Evolutionary conservation across 2,888 invertebrate species (phyloP).

Genomic region (Cephus nigrinus): DNA sequence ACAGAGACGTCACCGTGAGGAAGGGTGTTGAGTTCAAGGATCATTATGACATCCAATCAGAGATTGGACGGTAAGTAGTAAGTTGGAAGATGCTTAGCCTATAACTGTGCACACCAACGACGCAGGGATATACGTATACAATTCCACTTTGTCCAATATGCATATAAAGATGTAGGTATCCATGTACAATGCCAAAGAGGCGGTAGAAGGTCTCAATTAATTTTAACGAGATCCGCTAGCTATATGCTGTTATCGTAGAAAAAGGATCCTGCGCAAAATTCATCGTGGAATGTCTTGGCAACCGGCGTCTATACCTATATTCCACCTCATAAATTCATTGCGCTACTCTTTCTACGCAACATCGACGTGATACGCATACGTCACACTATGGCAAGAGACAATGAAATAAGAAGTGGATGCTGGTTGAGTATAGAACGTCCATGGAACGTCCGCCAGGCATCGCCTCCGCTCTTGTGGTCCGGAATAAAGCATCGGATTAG

Average conservation of each 20-base stretch:
- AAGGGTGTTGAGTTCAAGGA: slow-evolving; percentile 88
- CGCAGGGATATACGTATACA: neutral
- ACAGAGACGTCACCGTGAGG: slow-evolving; percentile 86
- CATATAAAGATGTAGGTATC: neutral
- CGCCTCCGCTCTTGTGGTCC: neutral
- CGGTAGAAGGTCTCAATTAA: neutral
- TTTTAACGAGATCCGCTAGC: neutral
- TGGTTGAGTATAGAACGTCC: neutral
- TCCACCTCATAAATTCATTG: neutral
- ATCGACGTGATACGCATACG: neutral
- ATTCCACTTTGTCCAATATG: neutral
- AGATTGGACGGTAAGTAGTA: slow-evolving; percentile 88
- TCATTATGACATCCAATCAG: slow-evolving; percentile 86
- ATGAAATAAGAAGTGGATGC: neutral
- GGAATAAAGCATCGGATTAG: neutral
- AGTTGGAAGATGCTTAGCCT: slow-evolving; percentile 15
- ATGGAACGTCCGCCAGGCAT: slow-evolving; percentile 2
- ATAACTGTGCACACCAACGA: neutral
- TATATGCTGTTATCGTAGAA: slow-evolving; percentile 11
- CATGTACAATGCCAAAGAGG: neutral
- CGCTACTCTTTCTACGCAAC: neutral
- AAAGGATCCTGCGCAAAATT: slow-evolving; percentile 35
- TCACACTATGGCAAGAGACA: neutral
- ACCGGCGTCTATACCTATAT: slow-evolving; percentile 9
- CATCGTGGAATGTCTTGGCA: slow-evolving; percentile 26